Base-by-base conservation (phyloP, 2,113 vertebrate species). In the Petromus typicus region DNA sequence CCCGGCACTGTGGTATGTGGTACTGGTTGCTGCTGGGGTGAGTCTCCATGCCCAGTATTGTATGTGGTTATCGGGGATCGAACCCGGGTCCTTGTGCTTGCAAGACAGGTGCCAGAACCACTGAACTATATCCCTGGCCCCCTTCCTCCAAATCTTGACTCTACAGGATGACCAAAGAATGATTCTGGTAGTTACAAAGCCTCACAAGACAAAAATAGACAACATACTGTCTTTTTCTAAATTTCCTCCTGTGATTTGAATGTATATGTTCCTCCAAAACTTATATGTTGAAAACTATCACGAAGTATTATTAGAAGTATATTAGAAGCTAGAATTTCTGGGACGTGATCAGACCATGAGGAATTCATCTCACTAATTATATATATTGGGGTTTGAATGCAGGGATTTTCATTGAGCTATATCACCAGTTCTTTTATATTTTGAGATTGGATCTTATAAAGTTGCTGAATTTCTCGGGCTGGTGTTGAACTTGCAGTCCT, bases 201-300 rank as follows among this genome's bases (percentile, higher is more conserved):
- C 0, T 92, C 9, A 9, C 3, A 1, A 20, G 12, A 7, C 59
- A 75, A 13, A 0, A 7, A 54, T n/a, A 5, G 12, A 56, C 34
- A 2, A 11, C 45, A 16, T 43, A 48, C 32, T 56, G 37, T 17
- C 51, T 87, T 90, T 90, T 51, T 86, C 43, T 9, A 89, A 79
- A 75, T 17, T 30, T 90, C 37, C 57, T 71, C 2, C 32, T 18
- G 27, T 89, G 51, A 63, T 51, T 80, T 64, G 45, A 73, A 64
- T 73, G 18, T 40, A 54, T 57, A 6, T 80, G 37, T 16, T 32
- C 51, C 48, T 86, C 73, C 37, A 34, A 79, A 86, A 57, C 9
- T 27, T 34, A 7, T 16, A 79, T 57, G 20, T 64, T 57, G 18
- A 89, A 79, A 71, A 1, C 25, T 56, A 30, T 63, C 81, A 71